Evolutionary conservation across 1,140 invertebrate species (phyloP), one percentile per base, ranked within the genome.

Genomic region (Mercenaria mercenaria): DNA sequence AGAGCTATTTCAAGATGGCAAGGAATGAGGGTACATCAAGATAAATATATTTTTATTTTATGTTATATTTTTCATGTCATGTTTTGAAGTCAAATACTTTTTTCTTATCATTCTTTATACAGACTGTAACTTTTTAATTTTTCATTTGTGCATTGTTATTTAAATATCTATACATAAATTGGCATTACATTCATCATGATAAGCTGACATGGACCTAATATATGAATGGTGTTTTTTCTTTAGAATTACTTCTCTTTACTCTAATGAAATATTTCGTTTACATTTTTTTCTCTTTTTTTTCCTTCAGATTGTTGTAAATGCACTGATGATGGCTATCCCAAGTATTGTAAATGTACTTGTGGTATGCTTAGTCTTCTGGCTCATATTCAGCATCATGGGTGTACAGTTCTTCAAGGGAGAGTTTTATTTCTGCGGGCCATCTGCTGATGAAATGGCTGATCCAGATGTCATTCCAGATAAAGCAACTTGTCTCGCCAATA

Each of bases 261-360:
- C n/a, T n/a, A n/a, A n/a, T n/a, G n/a, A n/a, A n/a, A n/a, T n/a
- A n/a, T n/a, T n/a, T n/a, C n/a, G n/a, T n/a, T n/a, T n/a, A n/a
- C n/a, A n/a, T n/a, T n/a, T n/a, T n/a, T n/a, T n/a, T n/a, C n/a
- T n/a, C 52, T 32, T 67, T 20, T 67, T 67, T 90, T 72, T 43
- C 32, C 93, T 95, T 64, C 96, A 99, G 98, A 98, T 99, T 95
- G 98, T 99, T 92, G 98, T 99, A 88, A 99, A 99, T 96, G 98
- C 98, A 91, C 96, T 99, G 96, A 98, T 99, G 93, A 98, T 98
- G 97, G 98, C 98, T 95, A 99, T 99, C 96, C 98, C 98, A 95
- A 98, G 98, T 96, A 99, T 99, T 97, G 98, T 99, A 97, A 99
- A 99, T 97, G 98, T 99, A 95, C 96, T 98, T 88, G 96, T 99